A percentile compares a stretch with the other conserved stretches of the same genome.
These are phyloP conservation scores for Drosophila repleta DNA, from an alignment of 1,140 invertebrate genomes.

Conservation along the genomic window DNA sequence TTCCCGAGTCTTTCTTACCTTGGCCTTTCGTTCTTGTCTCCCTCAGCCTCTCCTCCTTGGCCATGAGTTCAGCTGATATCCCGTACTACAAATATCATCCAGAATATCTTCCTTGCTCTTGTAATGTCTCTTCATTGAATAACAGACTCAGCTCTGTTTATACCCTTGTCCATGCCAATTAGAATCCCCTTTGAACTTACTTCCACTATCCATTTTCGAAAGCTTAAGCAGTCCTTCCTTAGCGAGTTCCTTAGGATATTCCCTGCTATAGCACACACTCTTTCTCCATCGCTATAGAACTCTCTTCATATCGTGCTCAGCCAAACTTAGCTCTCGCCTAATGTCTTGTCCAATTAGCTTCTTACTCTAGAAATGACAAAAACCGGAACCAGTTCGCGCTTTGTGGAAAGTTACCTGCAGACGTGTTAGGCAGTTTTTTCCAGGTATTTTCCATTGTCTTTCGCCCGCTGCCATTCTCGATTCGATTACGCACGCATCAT, in stretches of 20 bases:
- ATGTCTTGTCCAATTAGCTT: constrained; percentile 14
- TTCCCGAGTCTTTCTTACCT: too few species aligned
- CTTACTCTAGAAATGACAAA: constrained; percentile 2
- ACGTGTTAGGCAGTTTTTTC: constrained; percentile 17
- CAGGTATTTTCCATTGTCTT: constrained; percentile 12
- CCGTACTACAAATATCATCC: too few species aligned
- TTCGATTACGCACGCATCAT: constrained; percentile 46
- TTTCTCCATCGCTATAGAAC: not conserved
- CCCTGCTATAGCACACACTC: not conserved
- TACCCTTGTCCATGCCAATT: not conserved
- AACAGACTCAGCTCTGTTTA: too few species aligned
- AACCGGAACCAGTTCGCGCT: not conserved
- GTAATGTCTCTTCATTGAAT: too few species aligned
- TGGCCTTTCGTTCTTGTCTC: too few species aligned
- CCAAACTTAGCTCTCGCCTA: not conserved
- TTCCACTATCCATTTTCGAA: too few species aligned
- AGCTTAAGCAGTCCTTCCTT: too few species aligned
- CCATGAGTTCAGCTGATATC: too few species aligned
- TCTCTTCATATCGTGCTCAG: not conserved
- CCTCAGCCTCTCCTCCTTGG: too few species aligned
- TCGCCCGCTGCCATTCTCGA: constrained; percentile 24
- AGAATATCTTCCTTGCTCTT: too few species aligned
- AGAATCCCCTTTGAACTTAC: not conserved
- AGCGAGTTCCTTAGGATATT: too few species aligned
- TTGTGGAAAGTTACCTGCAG: constrained; percentile 10